A percentile compares a stretch with the other conserved stretches of the same genome.
Conservation (phyloP, 2,113 vertebrate genomes). For the Hydrolagus affinis region DNA sequence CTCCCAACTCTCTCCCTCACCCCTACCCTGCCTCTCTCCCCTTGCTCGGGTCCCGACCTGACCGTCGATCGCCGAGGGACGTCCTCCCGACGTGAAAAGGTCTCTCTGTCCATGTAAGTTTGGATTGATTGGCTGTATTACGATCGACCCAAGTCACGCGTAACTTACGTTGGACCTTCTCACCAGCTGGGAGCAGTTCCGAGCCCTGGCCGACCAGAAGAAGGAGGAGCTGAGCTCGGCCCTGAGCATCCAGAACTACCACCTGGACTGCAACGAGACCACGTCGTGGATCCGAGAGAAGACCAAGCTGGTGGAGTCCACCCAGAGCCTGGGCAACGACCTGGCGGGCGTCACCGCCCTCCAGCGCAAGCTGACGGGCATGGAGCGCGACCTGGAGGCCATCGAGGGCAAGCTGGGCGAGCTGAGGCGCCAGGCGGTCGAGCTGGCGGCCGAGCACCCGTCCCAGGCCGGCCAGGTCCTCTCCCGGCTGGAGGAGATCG, state of each 20-base stretch:
- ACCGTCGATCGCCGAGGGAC: too few species aligned
- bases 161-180: too few species aligned
- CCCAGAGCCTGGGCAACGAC: slow-evolving; percentile 80
- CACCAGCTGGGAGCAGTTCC: slow-evolving; percentile 79
- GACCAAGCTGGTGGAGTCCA: slow-evolving; percentile 88
- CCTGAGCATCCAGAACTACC: slow-evolving; percentile 87
- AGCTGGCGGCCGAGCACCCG: slow-evolving; percentile 64
- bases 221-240: slow-evolving; percentile 75
- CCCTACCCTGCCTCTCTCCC: too few species aligned
- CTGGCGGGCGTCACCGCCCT: slow-evolving; percentile 80
- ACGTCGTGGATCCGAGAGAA: slow-evolving; percentile 91
- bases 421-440: slow-evolving; percentile 63
- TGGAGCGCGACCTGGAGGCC: slow-evolving; percentile 84
- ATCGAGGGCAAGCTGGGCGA: slow-evolving; percentile 78
- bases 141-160: too few species aligned
- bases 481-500: slow-evolving; percentile 58
- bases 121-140: too few species aligned
- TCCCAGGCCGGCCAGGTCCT: slow-evolving; percentile 63
- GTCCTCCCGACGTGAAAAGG: neutral
- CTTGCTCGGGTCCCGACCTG: too few species aligned
- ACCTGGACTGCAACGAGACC: slow-evolving; percentile 87
- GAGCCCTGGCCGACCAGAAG: slow-evolving; percentile 67
- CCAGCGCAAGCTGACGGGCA: slow-evolving; percentile 81
- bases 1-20: too few species aligned
- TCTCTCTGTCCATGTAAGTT: too few species aligned